Conservation (phyloP, 2,113 vertebrate genomes). For the Phalacrocorax carbo region DNA sequence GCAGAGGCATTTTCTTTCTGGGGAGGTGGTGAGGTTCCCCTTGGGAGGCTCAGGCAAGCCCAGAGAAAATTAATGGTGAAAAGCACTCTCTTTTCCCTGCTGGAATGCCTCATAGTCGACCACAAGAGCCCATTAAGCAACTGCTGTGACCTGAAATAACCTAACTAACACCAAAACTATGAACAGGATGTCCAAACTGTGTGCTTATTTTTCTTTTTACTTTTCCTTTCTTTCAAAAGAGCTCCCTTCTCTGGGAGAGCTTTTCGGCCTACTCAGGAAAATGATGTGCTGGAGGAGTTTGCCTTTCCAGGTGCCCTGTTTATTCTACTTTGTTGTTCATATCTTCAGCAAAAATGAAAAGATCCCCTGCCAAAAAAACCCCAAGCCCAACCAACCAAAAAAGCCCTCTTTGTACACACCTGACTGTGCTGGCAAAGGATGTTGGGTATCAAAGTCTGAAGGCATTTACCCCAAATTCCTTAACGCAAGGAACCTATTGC, state of each 20-base stretch:
- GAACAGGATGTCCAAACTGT: not conserved
- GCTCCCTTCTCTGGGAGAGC: not conserved
- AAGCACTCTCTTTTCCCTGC: conserved; percentile 30
- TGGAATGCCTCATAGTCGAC: not conserved
- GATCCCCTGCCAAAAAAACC: fast-evolving
- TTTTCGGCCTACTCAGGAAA: not conserved
- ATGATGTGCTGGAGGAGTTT: not conserved
- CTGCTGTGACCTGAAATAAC: conserved; percentile 22
- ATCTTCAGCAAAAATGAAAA: not conserved
- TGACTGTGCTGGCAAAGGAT: not conserved
- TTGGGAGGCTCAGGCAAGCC: conserved; percentile 5
- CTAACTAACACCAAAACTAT: not conserved
- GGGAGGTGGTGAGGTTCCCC: not conserved
- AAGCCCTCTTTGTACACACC: not conserved
- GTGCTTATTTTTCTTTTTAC: not conserved
- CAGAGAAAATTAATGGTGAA: conserved; percentile 35
- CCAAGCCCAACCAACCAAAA: not conserved
- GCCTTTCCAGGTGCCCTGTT: not conserved
- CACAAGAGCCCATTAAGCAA: conserved; percentile 12
- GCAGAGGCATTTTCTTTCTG: not conserved
- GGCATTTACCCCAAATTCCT: not conserved
- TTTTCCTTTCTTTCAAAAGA: not conserved
- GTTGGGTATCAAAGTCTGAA: not conserved
- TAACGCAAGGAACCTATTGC: not conserved
- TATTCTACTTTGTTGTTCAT: not conserved